Percentiles rank a stretch among this genome's conserved stretches.
Conservation (phyloP, 2,888 invertebrate species). For the Chelonus formosanus region DNA sequence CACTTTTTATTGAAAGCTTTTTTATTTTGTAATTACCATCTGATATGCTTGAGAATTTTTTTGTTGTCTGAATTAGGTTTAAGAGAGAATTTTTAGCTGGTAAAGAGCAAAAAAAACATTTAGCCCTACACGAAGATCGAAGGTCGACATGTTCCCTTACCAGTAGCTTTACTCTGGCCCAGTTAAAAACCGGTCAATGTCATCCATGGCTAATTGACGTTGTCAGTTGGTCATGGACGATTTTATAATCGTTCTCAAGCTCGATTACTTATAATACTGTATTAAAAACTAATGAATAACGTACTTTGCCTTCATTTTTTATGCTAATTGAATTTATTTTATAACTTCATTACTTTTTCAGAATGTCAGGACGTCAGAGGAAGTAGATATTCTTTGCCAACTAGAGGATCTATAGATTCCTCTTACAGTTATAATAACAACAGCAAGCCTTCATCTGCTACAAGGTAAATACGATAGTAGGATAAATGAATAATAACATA, state of each 20-base stretch:
- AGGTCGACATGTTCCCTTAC: slow-evolving; percentile 42
- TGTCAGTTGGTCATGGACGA: slow-evolving; percentile 37
- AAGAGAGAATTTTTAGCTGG: too few relatives aligned
- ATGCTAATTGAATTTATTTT: too few relatives aligned
- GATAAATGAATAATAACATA: too few relatives aligned
- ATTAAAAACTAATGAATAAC: neutral
- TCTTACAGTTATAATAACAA: slow-evolving; percentile 43
- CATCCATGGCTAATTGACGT: slow-evolving; percentile 28
- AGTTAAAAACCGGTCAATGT: slow-evolving; percentile 54
- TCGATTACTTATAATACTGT: slow-evolving; percentile 9
- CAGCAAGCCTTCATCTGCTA: slow-evolving; percentile 35
- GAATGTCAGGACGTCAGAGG: slow-evolving; percentile 51
- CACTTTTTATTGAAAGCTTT: too few relatives aligned
- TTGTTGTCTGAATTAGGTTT: too few relatives aligned
- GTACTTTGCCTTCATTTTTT: too few relatives aligned
- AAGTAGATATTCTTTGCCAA: slow-evolving; percentile 50
- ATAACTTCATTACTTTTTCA: slow-evolving; percentile 27
- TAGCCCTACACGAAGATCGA: slow-evolving; percentile 40
- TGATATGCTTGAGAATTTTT: too few relatives aligned
- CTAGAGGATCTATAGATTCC: slow-evolving; percentile 44
- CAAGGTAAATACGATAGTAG: slow-evolving; percentile 13
- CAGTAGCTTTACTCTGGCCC: slow-evolving; percentile 37
- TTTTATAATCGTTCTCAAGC: neutral
- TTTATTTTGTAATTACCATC: too few relatives aligned
- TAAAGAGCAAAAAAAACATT: neutral